Conservation (phyloP, 2,888 invertebrate species). For the Cerceris ruficornis region DNA sequence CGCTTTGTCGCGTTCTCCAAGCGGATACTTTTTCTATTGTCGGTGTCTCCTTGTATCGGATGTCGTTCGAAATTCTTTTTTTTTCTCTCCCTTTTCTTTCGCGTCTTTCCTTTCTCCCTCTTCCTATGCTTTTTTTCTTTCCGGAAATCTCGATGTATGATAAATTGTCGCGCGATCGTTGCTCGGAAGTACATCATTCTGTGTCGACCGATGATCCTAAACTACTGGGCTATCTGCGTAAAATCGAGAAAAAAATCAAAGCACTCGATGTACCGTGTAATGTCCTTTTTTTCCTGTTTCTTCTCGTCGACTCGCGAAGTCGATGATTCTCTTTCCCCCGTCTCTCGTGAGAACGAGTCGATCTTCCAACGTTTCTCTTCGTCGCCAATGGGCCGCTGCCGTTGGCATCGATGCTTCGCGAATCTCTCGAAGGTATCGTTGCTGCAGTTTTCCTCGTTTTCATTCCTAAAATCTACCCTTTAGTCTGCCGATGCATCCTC, state of each 20-base stretch:
- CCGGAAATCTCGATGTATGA: not conserved
- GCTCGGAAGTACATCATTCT: not conserved
- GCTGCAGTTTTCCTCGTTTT: slow-evolving; percentile 2
- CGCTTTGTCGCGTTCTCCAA: too few relatives aligned
- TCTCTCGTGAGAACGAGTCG: too few relatives aligned
- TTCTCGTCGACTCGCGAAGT: too few relatives aligned
- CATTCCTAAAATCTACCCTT: not conserved
- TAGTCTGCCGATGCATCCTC: not conserved
- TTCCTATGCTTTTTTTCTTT: not conserved
- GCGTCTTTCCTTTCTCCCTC: not conserved
- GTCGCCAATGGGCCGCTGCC: too few relatives aligned
- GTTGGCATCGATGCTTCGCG: too few relatives aligned
- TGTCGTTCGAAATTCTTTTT: not conserved
- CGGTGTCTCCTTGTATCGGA: not conserved
- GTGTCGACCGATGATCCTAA: not conserved
- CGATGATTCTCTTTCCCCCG: too few relatives aligned
- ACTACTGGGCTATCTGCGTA: too few relatives aligned
- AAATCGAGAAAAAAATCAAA: not conserved
- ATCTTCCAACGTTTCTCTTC: too few relatives aligned
- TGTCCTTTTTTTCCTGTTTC: too few relatives aligned
- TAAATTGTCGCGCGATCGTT: not conserved
- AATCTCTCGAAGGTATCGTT: not conserved
- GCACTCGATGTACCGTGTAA: not conserved
- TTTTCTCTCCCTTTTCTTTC: not conserved
- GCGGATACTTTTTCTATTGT: too few relatives aligned